Conservation (phyloP, 1,140 invertebrate species). For the Zaprionus capensis region DNA sequence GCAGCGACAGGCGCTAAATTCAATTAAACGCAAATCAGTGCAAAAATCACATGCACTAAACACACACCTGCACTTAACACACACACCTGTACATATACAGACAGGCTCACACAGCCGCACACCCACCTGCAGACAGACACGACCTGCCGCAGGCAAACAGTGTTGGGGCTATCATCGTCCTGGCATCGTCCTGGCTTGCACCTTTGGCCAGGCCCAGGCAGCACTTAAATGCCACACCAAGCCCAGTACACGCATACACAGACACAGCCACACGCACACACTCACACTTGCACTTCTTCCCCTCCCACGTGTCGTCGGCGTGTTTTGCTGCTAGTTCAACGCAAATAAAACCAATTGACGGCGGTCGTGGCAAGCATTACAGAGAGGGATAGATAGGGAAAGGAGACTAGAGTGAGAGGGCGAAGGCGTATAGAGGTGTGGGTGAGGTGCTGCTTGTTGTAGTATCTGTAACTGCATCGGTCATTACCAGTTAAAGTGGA, state of each 20-base stretch:
- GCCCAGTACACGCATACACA: constrained; percentile 24
- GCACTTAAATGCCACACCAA: constrained; percentile 57
- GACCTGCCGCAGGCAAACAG: constrained; percentile 46
- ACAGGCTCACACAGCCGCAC: neutral
- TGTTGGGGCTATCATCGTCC: constrained; percentile 54
- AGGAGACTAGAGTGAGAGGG: neutral
- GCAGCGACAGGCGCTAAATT: constrained; percentile 67
- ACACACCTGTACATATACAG: neutral
- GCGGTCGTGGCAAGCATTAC: neutral
- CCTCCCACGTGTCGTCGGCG: constrained; percentile 52
- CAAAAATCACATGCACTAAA: constrained; percentile 61
- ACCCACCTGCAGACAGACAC: neutral
- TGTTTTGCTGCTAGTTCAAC: constrained; percentile 66
- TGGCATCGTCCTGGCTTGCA: constrained; percentile 22
- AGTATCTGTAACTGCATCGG: constrained; percentile 45
- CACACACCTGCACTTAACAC: neutral
- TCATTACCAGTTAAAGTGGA: constrained; percentile 73
- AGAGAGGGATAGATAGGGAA: too few species aligned
- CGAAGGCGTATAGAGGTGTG: neutral
- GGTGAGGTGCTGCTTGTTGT: constrained; percentile 13
- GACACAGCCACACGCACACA: constrained; percentile 6
- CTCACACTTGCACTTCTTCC: neutral
- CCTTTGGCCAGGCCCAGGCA: constrained; percentile 44
- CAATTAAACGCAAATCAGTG: constrained; percentile 79
- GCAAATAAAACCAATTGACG: constrained; percentile 68